Base-by-base conservation (phyloP, 2,888 invertebrate species). In the Cryptus armator region DNA sequence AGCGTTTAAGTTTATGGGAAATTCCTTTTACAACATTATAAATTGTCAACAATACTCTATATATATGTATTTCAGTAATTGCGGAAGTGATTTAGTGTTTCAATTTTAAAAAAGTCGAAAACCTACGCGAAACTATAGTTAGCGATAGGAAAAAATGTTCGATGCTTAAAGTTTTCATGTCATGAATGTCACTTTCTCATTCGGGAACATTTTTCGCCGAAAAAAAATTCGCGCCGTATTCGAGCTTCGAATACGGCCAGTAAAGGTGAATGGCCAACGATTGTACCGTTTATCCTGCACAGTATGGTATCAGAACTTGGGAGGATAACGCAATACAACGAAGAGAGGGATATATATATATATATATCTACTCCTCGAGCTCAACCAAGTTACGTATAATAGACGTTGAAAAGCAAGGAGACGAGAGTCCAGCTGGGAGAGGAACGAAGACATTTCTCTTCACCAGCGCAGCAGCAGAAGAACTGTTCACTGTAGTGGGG, bases 401-500 rank as follows among this genome's bases (percentile, higher is more conserved):
- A 67, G 51, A 56, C 44, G 43, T 44, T 29, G 24, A 3, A 74
- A 43, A 76, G 72, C 10, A 37, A 44, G 37, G 68, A 75, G 64
- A 79, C 12, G 67, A 72, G 46, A 62, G 3, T 16, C 67, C 66
- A 51, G n/a, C n/a, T n/a, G 64, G 48, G 48, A 46, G 76, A 67
- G 56, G 19, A 32, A 44, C 46, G 32, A 44, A 81, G 67, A 46
- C 24, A 48, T 67, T 56, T 16, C 10, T 24, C 19, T 62, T 72
- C 44, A 46, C 56, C 19, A 71, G 80, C 56, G 78, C 37, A 62
- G 64, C 75, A 81, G 71, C 70, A 71, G 75, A 81, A 67, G 51
- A 37, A 9, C 37, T 85, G 46, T 74, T 87, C 68, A 85, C 85
- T 82, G 87, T 59, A 51, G 88, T 83, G 86, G 89, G 89, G 90